Percentiles rank a stretch among this genome's conserved stretches.
phyloP scores from a whole-genome alignment of 2,113 vertebrate species.

The Mus musculus region DNA sequence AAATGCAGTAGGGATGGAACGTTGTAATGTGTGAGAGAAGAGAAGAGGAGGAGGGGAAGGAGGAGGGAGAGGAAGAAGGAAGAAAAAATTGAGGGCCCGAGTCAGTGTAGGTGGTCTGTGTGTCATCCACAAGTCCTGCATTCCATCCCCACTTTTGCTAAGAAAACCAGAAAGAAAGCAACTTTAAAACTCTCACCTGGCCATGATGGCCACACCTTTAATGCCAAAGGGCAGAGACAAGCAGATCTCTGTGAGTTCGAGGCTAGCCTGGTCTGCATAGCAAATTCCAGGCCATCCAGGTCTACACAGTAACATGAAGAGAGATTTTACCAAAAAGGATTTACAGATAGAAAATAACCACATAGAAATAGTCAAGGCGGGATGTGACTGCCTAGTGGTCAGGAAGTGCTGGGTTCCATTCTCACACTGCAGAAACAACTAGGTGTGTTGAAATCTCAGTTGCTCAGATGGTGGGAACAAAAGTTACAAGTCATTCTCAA shows the following conservation, averaged over 20 bases:
- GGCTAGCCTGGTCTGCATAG: neutral
- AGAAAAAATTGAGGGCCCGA: too few species aligned
- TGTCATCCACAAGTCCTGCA: neutral
- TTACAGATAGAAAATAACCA: neutral
- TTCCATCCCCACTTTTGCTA: neutral
- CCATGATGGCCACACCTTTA: neutral
- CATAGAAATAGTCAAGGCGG: neutral
- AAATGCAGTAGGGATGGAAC: neutral
- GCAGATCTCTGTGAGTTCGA: neutral
- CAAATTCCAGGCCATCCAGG: neutral
- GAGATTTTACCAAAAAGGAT: neutral
- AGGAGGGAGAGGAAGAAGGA: neutral
- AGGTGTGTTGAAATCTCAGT: neutral
- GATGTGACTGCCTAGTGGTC: neutral
- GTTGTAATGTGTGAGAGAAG: neutral
- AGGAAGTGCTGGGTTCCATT: neutral
- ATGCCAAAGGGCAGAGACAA: neutral
- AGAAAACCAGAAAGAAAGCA: neutral
- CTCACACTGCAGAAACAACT: neutral
- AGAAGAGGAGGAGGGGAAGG: neutral
- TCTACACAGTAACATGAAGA: neutral
- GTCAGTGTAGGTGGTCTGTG: neutral
- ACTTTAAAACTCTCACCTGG: neutral
- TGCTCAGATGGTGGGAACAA: neutral
- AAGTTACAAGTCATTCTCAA: neutral